Percentiles rank a stretch among this genome's conserved stretches.
Conservation (phyloP, 2,888 invertebrate genomes). For the Erebia epiphron region DNA sequence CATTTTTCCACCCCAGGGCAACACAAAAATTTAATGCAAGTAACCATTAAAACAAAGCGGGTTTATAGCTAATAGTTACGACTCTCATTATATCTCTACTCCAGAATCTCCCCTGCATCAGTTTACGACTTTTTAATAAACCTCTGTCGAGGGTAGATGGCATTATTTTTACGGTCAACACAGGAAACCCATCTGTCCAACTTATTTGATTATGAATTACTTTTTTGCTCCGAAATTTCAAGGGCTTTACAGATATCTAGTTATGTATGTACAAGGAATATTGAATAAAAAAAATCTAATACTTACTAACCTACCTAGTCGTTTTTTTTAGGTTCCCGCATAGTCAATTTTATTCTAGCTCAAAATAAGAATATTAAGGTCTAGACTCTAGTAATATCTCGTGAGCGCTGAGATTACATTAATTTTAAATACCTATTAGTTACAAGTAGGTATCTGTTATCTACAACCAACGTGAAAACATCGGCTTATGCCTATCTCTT, state of each 20-base stretch:
- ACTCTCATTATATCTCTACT: conserved; percentile 52
- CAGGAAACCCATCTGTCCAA: conserved; percentile 59
- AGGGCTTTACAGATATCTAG: neutral
- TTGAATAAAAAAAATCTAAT: neutral
- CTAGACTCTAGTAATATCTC: no score
- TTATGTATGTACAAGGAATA: neutral
- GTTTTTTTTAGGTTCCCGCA: no score
- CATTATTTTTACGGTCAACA: conserved; percentile 68
- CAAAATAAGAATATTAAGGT: no score
- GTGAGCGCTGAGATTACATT: no score
- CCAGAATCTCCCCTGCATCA: conserved; percentile 58
- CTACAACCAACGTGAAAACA: no score
- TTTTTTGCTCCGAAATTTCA: conserved; percentile 16
- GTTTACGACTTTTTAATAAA: conserved; percentile 77
- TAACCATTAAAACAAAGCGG: conserved; percentile 38
- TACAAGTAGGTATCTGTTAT: no score
- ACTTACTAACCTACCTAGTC: neutral
- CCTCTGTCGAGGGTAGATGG: conserved; percentile 60
- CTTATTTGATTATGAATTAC: conserved; percentile 43
- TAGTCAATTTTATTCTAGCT: no score
- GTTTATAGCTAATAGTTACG: conserved; percentile 47
- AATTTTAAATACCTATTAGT: no score
- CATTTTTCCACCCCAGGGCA: conserved; percentile 14
- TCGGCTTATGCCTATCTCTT: no score
- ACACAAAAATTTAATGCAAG: conserved; percentile 32